Conservation (phyloP, 1,140 invertebrate genomes). For the Drosophila sp. region DNA sequence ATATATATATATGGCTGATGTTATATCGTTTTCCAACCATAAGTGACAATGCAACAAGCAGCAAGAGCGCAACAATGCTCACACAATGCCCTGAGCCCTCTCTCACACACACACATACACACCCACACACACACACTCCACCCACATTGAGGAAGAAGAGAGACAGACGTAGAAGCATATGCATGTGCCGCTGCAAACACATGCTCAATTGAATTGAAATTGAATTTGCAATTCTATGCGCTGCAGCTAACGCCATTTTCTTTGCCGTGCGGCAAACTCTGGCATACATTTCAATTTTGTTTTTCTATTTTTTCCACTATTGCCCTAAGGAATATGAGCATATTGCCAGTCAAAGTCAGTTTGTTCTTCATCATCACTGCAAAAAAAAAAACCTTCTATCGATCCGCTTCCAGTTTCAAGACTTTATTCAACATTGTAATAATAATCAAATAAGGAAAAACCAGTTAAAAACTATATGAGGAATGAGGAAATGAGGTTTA, state of each 20-base stretch:
- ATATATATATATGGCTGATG: conserved; percentile 20
- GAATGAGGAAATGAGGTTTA: no score
- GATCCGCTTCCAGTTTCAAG: no score
- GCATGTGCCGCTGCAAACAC: conserved; percentile 70
- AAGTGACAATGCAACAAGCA: conserved; percentile 75
- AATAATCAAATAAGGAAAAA: no score
- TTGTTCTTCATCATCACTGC: conserved; percentile 14
- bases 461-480: no score
- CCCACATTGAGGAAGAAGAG: not conserved
- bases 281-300: conserved; percentile 30
- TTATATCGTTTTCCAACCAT: conserved; percentile 61
- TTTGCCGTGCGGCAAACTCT: conserved; percentile 59
- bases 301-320: conserved; percentile 39
- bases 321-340: conserved; percentile 10
- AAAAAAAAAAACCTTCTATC: no score
- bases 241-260: conserved; percentile 78
- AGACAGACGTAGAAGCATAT: conserved; percentile 57
- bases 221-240: conserved; percentile 81
- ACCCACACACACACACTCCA: conserved; percentile 6
- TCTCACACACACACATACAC: conserved; percentile 1
- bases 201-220: conserved; percentile 82
- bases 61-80: conserved; percentile 65
- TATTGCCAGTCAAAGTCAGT: conserved; percentile 24
- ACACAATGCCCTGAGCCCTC: conserved; percentile 22
- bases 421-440: no score